Base-by-base conservation (phyloP, 2,888 invertebrate species). In the Pardosa pseudoannulata region DNA sequence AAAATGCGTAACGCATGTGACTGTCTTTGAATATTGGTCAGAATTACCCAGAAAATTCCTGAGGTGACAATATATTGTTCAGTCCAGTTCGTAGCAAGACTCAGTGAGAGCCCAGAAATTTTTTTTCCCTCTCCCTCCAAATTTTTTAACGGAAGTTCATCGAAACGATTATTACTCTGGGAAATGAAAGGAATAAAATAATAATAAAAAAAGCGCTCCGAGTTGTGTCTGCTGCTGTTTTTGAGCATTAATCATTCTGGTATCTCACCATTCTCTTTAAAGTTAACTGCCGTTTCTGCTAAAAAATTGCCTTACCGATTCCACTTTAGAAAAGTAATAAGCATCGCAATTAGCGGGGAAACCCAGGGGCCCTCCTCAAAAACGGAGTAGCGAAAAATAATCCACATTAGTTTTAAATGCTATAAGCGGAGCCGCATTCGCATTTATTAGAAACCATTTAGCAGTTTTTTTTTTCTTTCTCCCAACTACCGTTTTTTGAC, bases 331-430 rank as follows among this genome's bases (percentile, higher is more conserved):
- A 39, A 64, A 68, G 72, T 72, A 83, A 78, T 83, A 83, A 83
- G 78, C 67, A 68, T 0, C 16, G 78, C 32, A 78, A 78, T 78
- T 83, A 78, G 50, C 46, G 70, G 13, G 67, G 28, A 56, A 71
- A 76, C 72, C 83, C 82, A 76, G 76, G 64, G 82, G 76, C 76
- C n/a, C 16, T 19, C 27, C 46, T 83, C 23, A 71, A 78, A 83
- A 83, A 83, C 46, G 41, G n/a, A 72, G 65, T 72, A 65, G 11
- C 50, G 76, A 73, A 83, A 83, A 83, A 78, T 78, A 73, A 83
- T 83, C 72, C 68, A 32, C 83, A 78, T 83, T 78, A 83, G 76
- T 83, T 83, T 83, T 71, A 83, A 76, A 71, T 32, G 78, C 64
- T 78, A 78, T 78, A 76, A 83, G 65, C 29, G 71, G 13, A 67